These are phyloP conservation scores for Aporrectodea caliginosa DNA, from an alignment of 1,140 invertebrate species.

Conservation along the genomic window DNA sequence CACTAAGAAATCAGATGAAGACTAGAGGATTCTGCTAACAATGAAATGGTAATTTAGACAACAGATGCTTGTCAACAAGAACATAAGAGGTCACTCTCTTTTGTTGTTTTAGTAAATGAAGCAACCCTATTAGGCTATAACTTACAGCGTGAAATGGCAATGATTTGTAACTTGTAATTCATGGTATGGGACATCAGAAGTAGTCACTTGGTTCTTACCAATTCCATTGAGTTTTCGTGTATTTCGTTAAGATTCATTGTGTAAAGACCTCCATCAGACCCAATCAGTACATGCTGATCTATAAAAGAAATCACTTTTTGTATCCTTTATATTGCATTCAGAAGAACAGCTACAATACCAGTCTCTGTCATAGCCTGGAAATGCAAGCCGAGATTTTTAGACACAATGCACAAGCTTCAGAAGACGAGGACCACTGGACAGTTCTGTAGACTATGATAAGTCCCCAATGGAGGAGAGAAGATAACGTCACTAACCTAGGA, in stretches of 20 bases:
- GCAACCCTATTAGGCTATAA: background rate
- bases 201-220: slow-evolving; percentile 56
- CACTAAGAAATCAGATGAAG: background rate
- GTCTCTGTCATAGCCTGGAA: too few species aligned
- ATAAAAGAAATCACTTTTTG: background rate
- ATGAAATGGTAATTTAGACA: background rate
- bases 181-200: background rate
- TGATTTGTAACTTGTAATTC: background rate
- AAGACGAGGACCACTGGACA: too few species aligned
- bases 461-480: too few species aligned
- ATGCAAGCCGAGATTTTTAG: too few species aligned
- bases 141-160: background rate
- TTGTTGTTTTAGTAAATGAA: background rate
- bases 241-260: slow-evolving; percentile 95
- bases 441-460: too few species aligned
- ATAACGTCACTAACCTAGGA: too few species aligned
- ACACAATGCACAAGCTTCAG: too few species aligned
- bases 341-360: background rate
- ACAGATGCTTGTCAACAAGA: background rate
- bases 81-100: background rate
- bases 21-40: slow-evolving; percentile 44
- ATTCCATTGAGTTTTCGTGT: slow-evolving; percentile 96
- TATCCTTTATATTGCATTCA: background rate
- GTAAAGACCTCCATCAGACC: slow-evolving; percentile 96
- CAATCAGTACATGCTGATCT: slow-evolving; percentile 93